These are phyloP conservation scores for Clistopyga incitator DNA, from an alignment of 2,888 invertebrate genomes.

Conservation along the genomic window DNA sequence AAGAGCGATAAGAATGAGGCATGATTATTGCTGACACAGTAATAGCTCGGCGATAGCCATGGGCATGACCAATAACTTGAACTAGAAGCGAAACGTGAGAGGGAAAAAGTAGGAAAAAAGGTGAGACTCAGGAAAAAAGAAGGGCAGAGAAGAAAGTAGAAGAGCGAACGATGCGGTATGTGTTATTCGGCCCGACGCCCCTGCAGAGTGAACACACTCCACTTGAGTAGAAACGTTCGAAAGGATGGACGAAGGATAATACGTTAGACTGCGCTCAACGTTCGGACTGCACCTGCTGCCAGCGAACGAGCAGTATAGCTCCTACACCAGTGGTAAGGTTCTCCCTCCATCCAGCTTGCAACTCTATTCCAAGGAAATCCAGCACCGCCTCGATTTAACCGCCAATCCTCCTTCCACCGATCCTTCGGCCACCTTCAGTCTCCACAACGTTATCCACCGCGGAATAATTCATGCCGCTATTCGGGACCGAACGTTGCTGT, in stretches of 20 bases:
- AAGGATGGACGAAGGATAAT: conserved; percentile 64
- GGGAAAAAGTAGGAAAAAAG: conserved; percentile 20
- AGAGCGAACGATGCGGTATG: conserved; percentile 45
- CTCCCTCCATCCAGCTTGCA: conserved; percentile 49
- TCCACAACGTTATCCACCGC: conserved; percentile 56
- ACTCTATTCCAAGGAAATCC: conserved; percentile 65
- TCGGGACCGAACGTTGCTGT: conserved; percentile 13
- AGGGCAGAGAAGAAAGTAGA: neutral
- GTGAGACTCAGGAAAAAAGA: conserved; percentile 18
- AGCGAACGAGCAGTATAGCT: conserved; percentile 26
- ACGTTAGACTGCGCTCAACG: conserved; percentile 55
- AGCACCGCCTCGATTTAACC: conserved; percentile 57
- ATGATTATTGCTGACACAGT: conserved; percentile 64
- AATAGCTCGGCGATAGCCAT: conserved; percentile 46
- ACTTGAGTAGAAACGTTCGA: conserved; percentile 62
- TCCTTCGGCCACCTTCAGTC: conserved; percentile 23
- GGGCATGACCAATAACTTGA: conserved; percentile 50
- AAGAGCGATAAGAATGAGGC: conserved; percentile 51
- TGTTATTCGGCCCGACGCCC: conserved; percentile 65
- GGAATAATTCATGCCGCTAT: conserved; percentile 66
- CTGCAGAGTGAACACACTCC: conserved; percentile 61
- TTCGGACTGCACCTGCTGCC: conserved; percentile 59
- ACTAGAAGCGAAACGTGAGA: conserved; percentile 10
- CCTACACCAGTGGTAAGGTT: neutral
- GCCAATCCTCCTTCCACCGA: neutral